phyloP scores from a whole-genome alignment of 1,140 invertebrate genomes.

The Antheraea mylitta region DNA sequence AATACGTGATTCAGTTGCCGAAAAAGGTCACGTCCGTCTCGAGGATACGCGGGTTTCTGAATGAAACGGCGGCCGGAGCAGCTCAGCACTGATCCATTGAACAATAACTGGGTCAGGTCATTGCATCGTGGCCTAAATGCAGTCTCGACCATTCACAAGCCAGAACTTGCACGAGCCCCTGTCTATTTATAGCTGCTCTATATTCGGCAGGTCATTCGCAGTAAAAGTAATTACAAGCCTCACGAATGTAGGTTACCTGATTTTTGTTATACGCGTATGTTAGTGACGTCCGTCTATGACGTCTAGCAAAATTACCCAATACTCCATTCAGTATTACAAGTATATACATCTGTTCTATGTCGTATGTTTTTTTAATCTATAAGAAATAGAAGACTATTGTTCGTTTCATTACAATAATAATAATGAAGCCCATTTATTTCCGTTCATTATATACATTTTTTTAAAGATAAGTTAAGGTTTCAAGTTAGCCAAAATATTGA shows the following conservation, averaged over 20 bases:
- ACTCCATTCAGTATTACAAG: too few species aligned
- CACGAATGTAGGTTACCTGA: slow-evolving; percentile 75
- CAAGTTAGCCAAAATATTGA: too few species aligned
- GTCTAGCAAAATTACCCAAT: slow-evolving; percentile 23
- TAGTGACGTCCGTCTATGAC: slow-evolving; percentile 67
- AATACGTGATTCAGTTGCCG: slow-evolving; percentile 15
- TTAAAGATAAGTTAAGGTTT: too few species aligned
- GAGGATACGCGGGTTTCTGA: slow-evolving; percentile 67
- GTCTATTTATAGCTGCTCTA: slow-evolving; percentile 73
- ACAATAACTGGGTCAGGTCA: slow-evolving; percentile 77
- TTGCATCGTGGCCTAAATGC: slow-evolving; percentile 70
- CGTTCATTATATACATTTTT: too few species aligned
- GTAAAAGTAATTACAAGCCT: slow-evolving; percentile 62
- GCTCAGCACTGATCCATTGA: slow-evolving; percentile 72
- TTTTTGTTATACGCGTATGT: slow-evolving; percentile 53
- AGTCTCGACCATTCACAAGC: slow-evolving; percentile 63
- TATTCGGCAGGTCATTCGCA: slow-evolving; percentile 75
- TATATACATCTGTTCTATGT: too few species aligned
- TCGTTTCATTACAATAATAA: too few species aligned
- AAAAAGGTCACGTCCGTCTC: slow-evolving; percentile 64
- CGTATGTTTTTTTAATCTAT: too few species aligned
- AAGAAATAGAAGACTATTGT: too few species aligned
- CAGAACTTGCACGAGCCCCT: slow-evolving; percentile 42
- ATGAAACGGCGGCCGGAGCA: slow-evolving; percentile 45
- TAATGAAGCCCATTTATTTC: too few species aligned